Conservation (phyloP, 2,113 vertebrate genomes). For the Bos indicus region DNA sequence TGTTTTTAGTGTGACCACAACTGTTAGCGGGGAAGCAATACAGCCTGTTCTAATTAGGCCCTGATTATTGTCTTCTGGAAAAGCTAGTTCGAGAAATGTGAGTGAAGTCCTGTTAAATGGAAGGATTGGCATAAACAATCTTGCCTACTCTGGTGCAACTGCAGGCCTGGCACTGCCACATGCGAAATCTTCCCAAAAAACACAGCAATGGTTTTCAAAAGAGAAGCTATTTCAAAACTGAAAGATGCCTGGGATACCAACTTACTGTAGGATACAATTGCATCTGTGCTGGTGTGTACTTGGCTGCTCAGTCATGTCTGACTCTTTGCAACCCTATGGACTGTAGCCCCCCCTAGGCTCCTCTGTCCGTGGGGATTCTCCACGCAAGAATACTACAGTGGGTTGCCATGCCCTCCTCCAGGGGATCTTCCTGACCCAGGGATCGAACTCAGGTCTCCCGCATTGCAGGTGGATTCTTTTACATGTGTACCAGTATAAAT, state of each 20-base stretch:
- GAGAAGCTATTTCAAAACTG: slow-evolving; percentile 16
- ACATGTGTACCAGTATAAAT: neutral
- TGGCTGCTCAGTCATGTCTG: neutral
- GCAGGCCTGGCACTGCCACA: neutral
- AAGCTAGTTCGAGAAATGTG: neutral
- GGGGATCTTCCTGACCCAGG: neutral
- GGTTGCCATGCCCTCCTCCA: neutral
- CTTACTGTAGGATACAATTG: neutral
- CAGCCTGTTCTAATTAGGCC: neutral
- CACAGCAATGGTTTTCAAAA: neutral
- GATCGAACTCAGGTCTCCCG: neutral
- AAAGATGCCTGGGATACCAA: neutral
- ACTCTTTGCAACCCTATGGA: neutral
- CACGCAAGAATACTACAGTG: neutral
- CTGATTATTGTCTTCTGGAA: neutral
- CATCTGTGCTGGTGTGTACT: neutral
- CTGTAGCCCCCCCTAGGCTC: neutral
- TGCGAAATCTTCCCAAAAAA: neutral
- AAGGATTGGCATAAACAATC: neutral
- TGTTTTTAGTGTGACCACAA: slow-evolving; percentile 26
- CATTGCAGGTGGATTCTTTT: neutral
- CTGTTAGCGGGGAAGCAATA: neutral
- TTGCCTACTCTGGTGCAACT: neutral
- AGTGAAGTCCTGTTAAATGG: neutral
- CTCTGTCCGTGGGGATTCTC: neutral